These are phyloP conservation scores for Clinocottus analis DNA, from an alignment of 2,113 vertebrate genomes.

Conservation along the genomic window DNA sequence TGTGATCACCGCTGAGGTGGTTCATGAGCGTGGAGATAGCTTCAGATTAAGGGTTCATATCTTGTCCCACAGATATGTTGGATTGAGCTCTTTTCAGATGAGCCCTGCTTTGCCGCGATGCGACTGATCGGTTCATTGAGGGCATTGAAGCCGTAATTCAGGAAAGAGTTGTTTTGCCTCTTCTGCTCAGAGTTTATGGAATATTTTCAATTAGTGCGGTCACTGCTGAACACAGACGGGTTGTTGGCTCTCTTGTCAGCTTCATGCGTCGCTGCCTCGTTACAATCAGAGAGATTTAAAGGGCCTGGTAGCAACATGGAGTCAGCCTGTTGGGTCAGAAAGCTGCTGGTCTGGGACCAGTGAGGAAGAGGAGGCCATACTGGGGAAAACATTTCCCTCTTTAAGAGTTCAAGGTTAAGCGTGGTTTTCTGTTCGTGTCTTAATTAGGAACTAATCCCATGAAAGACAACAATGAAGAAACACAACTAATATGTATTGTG, in stretches of 20 bases:
- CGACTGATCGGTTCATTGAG: slow-evolving; percentile 52
- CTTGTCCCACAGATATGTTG: slow-evolving; percentile 26
- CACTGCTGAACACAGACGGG: slow-evolving; percentile 53
- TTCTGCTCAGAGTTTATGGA: slow-evolving; percentile 57
- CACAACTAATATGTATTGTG: not conserved
- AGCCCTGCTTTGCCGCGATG: not conserved
- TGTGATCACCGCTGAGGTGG: slow-evolving; percentile 9
- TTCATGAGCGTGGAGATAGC: slow-evolving; percentile 1
- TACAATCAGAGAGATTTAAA: slow-evolving; percentile 55
- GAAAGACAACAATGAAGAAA: not conserved
- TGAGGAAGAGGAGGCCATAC: not conserved
- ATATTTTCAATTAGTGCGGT: slow-evolving; percentile 60
- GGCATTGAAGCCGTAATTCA: slow-evolving; percentile 47
- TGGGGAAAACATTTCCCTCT: not conserved
- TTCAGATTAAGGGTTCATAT: slow-evolving; percentile 31
- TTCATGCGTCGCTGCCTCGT: slow-evolving; percentile 54
- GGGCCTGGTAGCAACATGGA: slow-evolving; percentile 11
- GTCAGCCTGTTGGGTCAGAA: not conserved
- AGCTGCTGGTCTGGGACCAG: slow-evolving; percentile 13
- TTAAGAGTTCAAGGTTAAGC: not conserved
- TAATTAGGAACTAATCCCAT: not conserved
- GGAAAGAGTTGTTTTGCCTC: slow-evolving; percentile 52
- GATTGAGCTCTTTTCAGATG: slow-evolving; percentile 23
- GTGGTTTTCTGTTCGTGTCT: not conserved
- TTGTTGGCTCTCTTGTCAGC: slow-evolving; percentile 47